Conservation (phyloP, 1,140 invertebrate genomes). For the Drosophila cardini region DNA sequence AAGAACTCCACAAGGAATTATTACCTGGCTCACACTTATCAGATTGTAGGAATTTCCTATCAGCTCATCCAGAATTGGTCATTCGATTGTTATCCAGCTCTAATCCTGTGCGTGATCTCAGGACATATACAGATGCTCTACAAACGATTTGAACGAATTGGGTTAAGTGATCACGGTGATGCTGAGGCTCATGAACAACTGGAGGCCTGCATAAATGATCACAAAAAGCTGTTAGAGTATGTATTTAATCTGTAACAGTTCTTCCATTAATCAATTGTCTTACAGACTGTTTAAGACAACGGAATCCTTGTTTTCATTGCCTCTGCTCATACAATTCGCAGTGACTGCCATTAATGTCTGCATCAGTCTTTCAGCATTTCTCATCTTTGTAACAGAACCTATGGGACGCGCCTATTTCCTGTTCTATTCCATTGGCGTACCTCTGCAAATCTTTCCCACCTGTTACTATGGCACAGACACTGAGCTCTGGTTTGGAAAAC, state of each 20-base stretch:
- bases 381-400: slow-evolving; percentile 62
- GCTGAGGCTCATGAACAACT: slow-evolving; percentile 15
- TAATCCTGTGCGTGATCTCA: slow-evolving; percentile 61
- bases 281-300: slow-evolving; percentile 54
- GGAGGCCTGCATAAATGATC: slow-evolving; percentile 68
- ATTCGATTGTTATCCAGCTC: slow-evolving; percentile 65
- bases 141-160: slow-evolving; percentile 51
- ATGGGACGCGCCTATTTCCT: slow-evolving; percentile 55
- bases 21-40: slow-evolving; percentile 60
- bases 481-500: slow-evolving; percentile 45
- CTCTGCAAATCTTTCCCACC: slow-evolving; percentile 53
- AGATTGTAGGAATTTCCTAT: slow-evolving; percentile 58
- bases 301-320: slow-evolving; percentile 62
- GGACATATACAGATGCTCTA: slow-evolving; percentile 66
- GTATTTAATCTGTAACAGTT: not conserved
- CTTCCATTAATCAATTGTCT: not conserved
- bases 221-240: slow-evolving; percentile 62
- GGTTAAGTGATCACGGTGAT: slow-evolving; percentile 12
- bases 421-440: slow-evolving; percentile 66
- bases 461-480: slow-evolving; percentile 62
- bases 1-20: slow-evolving; percentile 41
- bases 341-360: slow-evolving; percentile 68
- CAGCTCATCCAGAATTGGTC: slow-evolving; percentile 66
- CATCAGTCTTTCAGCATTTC: slow-evolving; percentile 51
- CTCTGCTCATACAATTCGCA: slow-evolving; percentile 73